phyloP scores from a whole-genome alignment of 2,797 vertebrate species.

The Lagodon rhomboides region DNA sequence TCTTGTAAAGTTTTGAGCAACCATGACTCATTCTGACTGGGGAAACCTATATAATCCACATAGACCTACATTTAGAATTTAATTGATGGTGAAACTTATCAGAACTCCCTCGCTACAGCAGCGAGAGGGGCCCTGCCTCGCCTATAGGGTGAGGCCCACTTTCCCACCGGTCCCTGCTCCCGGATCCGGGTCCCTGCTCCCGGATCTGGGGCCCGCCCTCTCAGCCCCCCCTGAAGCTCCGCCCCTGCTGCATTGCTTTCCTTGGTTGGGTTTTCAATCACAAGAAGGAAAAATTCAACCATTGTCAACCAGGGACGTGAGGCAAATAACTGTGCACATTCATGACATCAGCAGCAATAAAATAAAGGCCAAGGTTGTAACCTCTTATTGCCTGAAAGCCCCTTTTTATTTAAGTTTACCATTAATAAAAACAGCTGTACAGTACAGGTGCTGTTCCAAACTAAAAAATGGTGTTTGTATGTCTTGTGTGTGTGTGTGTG shows the following conservation, averaged over 20 bases:
- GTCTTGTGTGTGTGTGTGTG: neutral
- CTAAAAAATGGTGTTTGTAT: neutral
- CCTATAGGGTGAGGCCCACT: too few relatives aligned
- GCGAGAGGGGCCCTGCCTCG: too few relatives aligned
- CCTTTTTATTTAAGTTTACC: neutral
- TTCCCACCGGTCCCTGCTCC: too few relatives aligned
- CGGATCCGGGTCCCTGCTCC: too few relatives aligned
- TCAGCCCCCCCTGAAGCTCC: too few relatives aligned
- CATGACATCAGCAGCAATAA: neutral
- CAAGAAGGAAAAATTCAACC: neutral
- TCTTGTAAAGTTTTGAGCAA: too few relatives aligned
- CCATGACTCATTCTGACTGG: too few relatives aligned
- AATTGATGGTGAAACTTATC: too few relatives aligned
- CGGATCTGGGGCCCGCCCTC: too few relatives aligned
- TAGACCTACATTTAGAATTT: too few relatives aligned
- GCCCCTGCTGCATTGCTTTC: neutral
- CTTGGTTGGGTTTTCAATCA: neutral
- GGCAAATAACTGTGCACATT: neutral
- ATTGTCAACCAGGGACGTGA: neutral
- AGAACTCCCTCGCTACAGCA: too few relatives aligned
- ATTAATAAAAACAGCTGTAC: neutral
- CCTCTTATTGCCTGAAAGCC: neutral
- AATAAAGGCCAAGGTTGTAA: neutral
- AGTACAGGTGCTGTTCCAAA: conserved; percentile 22
- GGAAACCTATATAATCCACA: too few relatives aligned